Base-by-base conservation (phyloP, 2,888 invertebrate species). In the Tachina grossa region DNA sequence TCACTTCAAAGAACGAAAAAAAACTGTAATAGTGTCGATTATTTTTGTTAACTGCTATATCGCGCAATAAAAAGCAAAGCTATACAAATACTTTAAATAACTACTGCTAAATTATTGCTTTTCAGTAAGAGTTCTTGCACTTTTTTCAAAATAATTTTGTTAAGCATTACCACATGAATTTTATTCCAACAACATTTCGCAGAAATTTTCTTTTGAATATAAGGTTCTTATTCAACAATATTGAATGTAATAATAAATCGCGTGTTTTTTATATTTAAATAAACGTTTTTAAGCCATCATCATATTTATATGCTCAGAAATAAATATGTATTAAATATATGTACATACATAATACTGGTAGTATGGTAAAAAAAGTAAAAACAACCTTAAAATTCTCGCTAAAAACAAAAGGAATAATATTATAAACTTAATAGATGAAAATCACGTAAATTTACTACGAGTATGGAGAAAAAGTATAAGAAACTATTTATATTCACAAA, bases 251-350 rank as follows among this genome's bases (percentile, higher is more conserved):
- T 77, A 66, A 72, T 77, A 77, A 68, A 77, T 84, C 72, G 77
- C 77, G 81, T 84, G 80, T 77, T 81, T 76, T 75, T 9, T 61
- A 78, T 83, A 83, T 83, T 83, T 78, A 66, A 78, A 83, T 83
- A 83, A 83, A 76, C 57, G 76, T 53, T 80, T 84, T 80, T 45
- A 68, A 79, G 66, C 77, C 76, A 84, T 81, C 81, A 83, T 74
- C 61, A 63, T 83, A 68, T 79, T 74, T 69, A 47, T 69, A 75
- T 68, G 47, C 14, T 13, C 65, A 77, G 43, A 63, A 65, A 57
- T 65, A 63, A 65, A 69, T 65, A 65, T 61, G 31, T 57, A 74
- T 45, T 16, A 57, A 55, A 19, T 49, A 51, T 68, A 22, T 65
- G 65, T n/a, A 47, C 31, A 31, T 43, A 41, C 8, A 41, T 59